phyloP scores from a whole-genome alignment of 64 coral and sea anemone species.

The Pocillopora verrucosa region DNA sequence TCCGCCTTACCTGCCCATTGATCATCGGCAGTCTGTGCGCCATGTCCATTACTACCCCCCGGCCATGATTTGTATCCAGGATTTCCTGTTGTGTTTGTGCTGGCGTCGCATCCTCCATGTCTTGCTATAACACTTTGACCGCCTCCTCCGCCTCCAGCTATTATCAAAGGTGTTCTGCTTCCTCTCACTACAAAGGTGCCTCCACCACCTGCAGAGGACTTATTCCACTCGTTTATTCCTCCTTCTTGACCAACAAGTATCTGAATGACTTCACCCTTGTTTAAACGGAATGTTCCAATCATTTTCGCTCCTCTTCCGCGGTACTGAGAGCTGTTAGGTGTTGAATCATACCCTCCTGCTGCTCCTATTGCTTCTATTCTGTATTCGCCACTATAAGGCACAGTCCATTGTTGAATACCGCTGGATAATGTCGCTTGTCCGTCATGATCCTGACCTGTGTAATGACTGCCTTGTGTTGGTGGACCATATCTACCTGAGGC shows the following conservation, averaged over 20 bases:
- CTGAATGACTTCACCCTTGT: constrained; percentile 34
- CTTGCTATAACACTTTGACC: neutral
- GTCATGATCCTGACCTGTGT: constrained; percentile 44
- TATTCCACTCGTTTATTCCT: neutral
- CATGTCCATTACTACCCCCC: constrained; percentile 34
- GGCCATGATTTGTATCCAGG: neutral
- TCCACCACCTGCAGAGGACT: constrained; percentile 39
- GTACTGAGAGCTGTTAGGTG: neutral
- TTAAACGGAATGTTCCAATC: constrained; percentile 51
- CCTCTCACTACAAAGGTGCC: constrained; percentile 44
- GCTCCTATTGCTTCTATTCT: constrained; percentile 64
- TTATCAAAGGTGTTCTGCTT: constrained; percentile 24
- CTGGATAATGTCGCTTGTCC: constrained; percentile 45
- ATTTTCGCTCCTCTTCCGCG: constrained; percentile 54
- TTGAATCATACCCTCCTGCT: neutral
- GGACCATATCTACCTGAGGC: constrained; percentile 19
- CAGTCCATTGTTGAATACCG: constrained; percentile 46
- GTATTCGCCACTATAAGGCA: constrained; percentile 45
- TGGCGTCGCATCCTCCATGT: constrained; percentile 28
- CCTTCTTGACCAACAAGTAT: constrained; percentile 68
- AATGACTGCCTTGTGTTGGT: constrained; percentile 14
- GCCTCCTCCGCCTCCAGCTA: constrained; percentile 63
- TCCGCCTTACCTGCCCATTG: neutral
- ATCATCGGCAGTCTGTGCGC: constrained; percentile 19
- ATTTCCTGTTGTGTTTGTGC: constrained; percentile 39